Evolutionary conservation across 2,797 vertebrate species (phyloP).

Genomic region (Myotis pilosus): DNA sequence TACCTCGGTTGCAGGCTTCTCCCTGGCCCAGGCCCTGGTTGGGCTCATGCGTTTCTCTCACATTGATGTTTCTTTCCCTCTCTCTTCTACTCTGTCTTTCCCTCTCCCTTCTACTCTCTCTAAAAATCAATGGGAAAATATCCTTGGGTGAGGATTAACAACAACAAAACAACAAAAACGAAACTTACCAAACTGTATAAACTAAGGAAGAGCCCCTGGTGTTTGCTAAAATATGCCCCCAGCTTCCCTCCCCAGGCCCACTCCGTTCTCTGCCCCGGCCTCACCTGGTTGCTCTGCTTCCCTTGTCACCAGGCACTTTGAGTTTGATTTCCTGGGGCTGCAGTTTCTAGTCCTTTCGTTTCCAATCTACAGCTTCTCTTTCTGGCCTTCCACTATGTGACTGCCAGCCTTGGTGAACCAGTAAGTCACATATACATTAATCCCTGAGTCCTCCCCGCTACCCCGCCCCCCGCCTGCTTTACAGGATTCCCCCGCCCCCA

Average conservation of each 20-base stretch:
- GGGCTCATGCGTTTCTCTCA: no score
- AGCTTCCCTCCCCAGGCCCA: not conserved
- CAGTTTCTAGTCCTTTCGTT: not conserved
- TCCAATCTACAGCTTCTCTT: not conserved
- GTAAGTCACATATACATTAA: not conserved
- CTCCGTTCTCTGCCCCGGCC: not conserved
- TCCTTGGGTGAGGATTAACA: no score
- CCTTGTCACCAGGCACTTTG: not conserved
- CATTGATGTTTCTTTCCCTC: no score
- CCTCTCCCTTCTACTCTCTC: no score
- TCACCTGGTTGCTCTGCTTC: not conserved
- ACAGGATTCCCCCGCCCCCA: no score
- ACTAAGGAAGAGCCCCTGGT: not conserved
- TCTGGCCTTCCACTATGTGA: not conserved
- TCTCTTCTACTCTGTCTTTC: no score
- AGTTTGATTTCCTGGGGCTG: not conserved
- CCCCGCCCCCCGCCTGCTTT: no score
- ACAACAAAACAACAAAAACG: no score
- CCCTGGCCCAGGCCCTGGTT: no score
- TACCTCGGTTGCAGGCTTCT: no score
- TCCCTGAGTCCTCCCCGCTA: fast-evolving
- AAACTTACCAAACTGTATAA: not conserved
- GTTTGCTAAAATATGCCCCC: not conserved
- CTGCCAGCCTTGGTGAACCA: no score
- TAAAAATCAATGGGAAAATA: no score